phyloP scores from a whole-genome alignment of 2,888 invertebrate species.

The Campoletis raptor region DNA sequence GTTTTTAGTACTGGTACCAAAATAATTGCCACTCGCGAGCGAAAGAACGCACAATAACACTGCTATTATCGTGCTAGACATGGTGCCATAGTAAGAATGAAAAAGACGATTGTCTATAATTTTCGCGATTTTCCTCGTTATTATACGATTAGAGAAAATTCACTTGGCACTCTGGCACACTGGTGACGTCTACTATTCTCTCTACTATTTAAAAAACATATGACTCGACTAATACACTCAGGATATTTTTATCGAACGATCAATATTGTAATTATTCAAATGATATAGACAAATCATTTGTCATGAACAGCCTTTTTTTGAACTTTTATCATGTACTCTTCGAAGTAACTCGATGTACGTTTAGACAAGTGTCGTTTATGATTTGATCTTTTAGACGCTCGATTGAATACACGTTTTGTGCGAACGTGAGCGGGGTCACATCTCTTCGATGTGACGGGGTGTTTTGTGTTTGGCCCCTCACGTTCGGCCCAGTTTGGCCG shows the following conservation, averaged over 20 bases:
- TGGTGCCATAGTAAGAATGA: slow-evolving; percentile 58
- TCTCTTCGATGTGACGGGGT: slow-evolving; percentile 6
- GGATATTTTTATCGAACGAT: not conserved
- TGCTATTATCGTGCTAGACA: slow-evolving; percentile 58
- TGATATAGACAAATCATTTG: not conserved
- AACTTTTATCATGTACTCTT: not conserved
- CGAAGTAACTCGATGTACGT: not conserved
- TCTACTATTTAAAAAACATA: not conserved
- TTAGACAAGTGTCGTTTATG: not conserved
- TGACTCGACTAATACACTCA: not conserved
- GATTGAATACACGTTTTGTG: not conserved
- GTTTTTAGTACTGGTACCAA: slow-evolving; percentile 74
- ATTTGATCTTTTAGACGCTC: not conserved
- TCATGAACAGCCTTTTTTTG: not conserved
- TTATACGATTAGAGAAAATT: not conserved
- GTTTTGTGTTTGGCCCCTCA: not conserved
- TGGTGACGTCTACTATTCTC: not conserved
- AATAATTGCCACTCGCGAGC: slow-evolving; percentile 75
- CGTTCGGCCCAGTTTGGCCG: no score
- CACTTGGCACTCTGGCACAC: not conserved
- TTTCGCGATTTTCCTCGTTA: not conserved
- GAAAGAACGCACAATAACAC: slow-evolving; percentile 62
- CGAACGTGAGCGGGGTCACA: slow-evolving; percentile 1
- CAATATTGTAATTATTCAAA: not conserved
- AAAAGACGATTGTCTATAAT: not conserved